Evolutionary conservation across 1,140 invertebrate species (phyloP).

Genomic region (Paralvinella palmiformis): DNA sequence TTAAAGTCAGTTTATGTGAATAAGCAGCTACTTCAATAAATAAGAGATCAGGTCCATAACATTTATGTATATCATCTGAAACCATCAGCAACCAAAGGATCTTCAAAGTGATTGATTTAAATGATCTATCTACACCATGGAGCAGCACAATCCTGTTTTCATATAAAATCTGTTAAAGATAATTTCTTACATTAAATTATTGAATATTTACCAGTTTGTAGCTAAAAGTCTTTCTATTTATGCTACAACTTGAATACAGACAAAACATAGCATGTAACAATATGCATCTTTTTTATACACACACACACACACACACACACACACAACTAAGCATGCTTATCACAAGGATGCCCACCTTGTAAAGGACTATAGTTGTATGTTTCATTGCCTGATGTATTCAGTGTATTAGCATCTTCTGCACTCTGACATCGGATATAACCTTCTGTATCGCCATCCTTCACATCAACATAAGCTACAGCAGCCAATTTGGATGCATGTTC

Average conservation of each 20-base stretch:
- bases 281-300: neutral
- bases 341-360: slow-evolving; percentile 26
- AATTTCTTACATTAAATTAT: too few relatives aligned
- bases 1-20: slow-evolving; percentile 28
- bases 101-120: slow-evolving; percentile 29
- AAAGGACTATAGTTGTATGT: slow-evolving; percentile 26
- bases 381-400: slow-evolving; percentile 13
- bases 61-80: slow-evolving; percentile 2
- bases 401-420: slow-evolving; percentile 28
- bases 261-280: neutral
- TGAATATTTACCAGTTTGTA: too few relatives aligned
- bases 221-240: too few relatives aligned
- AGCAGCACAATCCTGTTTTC: too few relatives aligned
- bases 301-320: neutral
- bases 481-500: slow-evolving; percentile 23
- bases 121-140: slow-evolving; percentile 16
- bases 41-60: neutral
- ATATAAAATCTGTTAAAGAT: too few relatives aligned
- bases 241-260: neutral
- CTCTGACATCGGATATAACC: slow-evolving; percentile 37
- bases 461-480: slow-evolving; percentile 39
- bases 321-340: neutral
- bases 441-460: slow-evolving; percentile 28
- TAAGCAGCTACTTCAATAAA: neutral
- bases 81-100: slow-evolving; percentile 13